Conservation (phyloP, 2,888 invertebrate genomes). For the Melanostoma scalare region DNA sequence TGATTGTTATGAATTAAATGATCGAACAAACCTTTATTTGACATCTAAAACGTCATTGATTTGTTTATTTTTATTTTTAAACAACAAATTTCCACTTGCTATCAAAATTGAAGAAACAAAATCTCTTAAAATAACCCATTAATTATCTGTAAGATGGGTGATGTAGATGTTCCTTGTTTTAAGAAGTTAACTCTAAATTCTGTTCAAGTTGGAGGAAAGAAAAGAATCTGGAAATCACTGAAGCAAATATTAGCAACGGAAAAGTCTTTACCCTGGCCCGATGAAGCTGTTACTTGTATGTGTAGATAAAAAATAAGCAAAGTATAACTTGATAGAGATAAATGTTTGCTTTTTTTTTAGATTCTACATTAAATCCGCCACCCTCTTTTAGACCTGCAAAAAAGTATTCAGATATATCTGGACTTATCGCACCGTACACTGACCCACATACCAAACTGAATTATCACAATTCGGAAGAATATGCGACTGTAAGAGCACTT, state of each 20-base stretch:
- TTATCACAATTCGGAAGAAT: constrained; percentile 94
- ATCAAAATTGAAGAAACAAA: background rate
- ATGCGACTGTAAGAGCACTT: constrained; percentile 90
- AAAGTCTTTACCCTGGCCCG: constrained; percentile 89
- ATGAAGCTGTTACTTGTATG: constrained; percentile 87
- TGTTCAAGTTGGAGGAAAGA: constrained; percentile 83
- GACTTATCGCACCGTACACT: constrained; percentile 92
- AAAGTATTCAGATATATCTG: constrained; percentile 96
- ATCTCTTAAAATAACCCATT: background rate
- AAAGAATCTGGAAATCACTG: constrained; percentile 92
- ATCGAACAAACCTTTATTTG: background rate
- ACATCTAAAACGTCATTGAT: background rate
- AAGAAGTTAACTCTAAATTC: constrained; percentile 77
- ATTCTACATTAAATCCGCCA: constrained; percentile 94
- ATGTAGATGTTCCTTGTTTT: constrained; percentile 68
- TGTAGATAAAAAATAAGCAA: background rate
- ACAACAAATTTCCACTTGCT: no score
- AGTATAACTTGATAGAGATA: background rate
- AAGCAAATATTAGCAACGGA: constrained; percentile 94
- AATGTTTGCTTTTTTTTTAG: constrained; percentile 82
- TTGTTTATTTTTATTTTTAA: background rate
- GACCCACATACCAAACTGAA: constrained; percentile 95
- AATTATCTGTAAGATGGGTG: constrained; percentile 15
- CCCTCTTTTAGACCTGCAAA: constrained; percentile 95
- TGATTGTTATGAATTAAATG: no score